These are phyloP conservation scores for Bugulina stolonifera DNA, from an alignment of 2,888 invertebrate species.

Conservation along the genomic window DNA sequence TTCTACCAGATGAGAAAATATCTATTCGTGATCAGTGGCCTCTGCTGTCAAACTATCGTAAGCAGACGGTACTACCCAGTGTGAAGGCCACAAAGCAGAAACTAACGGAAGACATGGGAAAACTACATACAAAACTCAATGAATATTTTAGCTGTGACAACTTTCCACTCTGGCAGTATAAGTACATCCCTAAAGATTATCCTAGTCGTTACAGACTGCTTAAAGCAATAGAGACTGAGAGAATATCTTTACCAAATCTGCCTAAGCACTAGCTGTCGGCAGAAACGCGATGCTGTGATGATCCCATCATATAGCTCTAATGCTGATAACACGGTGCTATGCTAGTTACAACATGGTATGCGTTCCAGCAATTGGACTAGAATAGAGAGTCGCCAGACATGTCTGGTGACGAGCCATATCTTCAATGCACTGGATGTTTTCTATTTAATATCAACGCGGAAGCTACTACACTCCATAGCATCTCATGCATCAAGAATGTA, in stretches of 20 bases:
- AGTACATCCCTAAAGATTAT: constrained; percentile 15
- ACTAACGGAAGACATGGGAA: constrained; percentile 11
- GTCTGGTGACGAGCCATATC: too few species aligned
- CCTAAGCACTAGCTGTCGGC: background rate
- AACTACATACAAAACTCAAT: constrained; percentile 9
- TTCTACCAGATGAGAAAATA: background rate
- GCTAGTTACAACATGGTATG: too few species aligned
- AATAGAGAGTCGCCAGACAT: too few species aligned
- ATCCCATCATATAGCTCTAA: too few species aligned
- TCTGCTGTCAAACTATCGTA: constrained; percentile 16
- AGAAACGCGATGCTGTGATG: too few species aligned
- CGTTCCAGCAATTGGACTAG: too few species aligned
- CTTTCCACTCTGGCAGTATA: constrained; percentile 22
- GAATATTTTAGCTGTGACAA: constrained; percentile 18
- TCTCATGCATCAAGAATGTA: too few species aligned
- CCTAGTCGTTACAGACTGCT: background rate
- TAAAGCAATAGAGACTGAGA: constrained; percentile 15
- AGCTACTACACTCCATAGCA: too few species aligned
- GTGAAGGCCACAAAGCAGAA: constrained; percentile 12
- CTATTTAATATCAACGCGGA: too few species aligned
- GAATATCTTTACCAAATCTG: background rate
- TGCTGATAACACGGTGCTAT: too few species aligned
- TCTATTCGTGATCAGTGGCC: constrained; percentile 8
- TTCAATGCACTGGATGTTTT: too few species aligned
- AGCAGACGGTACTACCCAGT: background rate